Conservation (phyloP, 2,113 vertebrate species). For the Rhinolophus ferrumequinum region DNA sequence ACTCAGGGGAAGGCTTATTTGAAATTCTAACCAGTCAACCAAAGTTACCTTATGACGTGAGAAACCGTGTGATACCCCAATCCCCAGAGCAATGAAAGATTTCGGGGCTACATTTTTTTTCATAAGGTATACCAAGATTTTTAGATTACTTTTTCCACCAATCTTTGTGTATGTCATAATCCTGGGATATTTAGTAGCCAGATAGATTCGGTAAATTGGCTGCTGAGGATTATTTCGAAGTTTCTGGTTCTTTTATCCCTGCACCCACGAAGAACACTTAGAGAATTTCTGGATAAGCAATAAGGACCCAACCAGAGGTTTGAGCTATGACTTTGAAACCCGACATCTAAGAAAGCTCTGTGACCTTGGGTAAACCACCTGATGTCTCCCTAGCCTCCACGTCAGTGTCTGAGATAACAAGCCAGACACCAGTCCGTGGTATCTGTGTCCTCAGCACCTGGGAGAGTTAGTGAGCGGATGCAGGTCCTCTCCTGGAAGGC, state of each 20-base stretch:
- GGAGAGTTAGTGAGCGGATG: neutral
- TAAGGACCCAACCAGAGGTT: neutral
- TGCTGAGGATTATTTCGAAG: neutral
- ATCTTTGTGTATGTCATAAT: neutral
- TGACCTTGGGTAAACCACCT: neutral
- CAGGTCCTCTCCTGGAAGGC: neutral
- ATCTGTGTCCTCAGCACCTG: neutral
- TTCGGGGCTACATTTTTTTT: neutral
- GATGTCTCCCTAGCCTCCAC: neutral
- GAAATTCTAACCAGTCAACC: neutral
- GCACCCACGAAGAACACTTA: neutral
- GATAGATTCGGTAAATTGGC: neutral
- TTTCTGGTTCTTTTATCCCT: neutral
- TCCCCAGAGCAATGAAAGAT: neutral
- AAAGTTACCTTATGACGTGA: neutral
- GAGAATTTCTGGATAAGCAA: neutral
- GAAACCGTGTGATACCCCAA: neutral
- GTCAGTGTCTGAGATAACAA: neutral
- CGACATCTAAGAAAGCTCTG: neutral
- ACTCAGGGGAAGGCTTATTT: neutral
- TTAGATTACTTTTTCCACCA: neutral
- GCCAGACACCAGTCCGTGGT: neutral
- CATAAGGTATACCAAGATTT: neutral
- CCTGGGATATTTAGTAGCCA: neutral
- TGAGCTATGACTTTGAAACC: neutral